Base-by-base conservation (phyloP, 2,797 vertebrate species). In the Helicolenus hilgendorfi region DNA sequence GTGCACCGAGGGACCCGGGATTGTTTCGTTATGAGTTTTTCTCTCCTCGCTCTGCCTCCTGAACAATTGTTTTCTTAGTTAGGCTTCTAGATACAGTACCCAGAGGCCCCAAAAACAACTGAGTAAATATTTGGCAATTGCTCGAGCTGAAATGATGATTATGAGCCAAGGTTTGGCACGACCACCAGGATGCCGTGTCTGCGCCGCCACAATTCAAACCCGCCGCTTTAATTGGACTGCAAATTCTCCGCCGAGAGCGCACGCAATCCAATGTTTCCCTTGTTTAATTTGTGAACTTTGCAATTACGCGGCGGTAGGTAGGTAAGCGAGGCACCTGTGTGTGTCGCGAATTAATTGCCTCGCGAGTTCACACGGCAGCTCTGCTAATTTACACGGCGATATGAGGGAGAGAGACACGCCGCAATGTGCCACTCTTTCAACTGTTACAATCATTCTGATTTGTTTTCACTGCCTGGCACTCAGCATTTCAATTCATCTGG, bases 211-310 rank as follows among this genome's bases (percentile, higher is more conserved):
- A 64, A 76, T 81, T 72, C 81, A 85, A 85, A 86, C 77, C 84
- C 33, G 26, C 45, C 14, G 91, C 72, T 95, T 89, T 95, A 92
- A 95, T 94, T 94, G 93, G 84, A 86, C 88, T 68, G 86, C 93
- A 89, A 81, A 86, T 92, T 92, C 85, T 91, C 85, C 82, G 72
- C 88, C 92, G 91, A 89, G 73, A 83, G 74, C 74, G 14, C 35
- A 36, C 62, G 26, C 89, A 71, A 74, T 72, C 63, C 67, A 27
- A 13, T 73, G 86, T 87, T 91, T 84, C 87, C 82, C 64, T 82
- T 86, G 78, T 94, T 92, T 92, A 83, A 94, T 94, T 96, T 80
- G 89, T 93, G 89, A 93, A 94, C 94, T 95, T 92, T 91, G 84
- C 89, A 91, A 93, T 94, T 77, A 90, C 73, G 10, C 83, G 3